A percentile compares a stretch with the other conserved stretches of the same genome.
Conservation (phyloP, 37 sponge, comb jelly and placozoan species). For the Ephydatia muelleri region DNA sequence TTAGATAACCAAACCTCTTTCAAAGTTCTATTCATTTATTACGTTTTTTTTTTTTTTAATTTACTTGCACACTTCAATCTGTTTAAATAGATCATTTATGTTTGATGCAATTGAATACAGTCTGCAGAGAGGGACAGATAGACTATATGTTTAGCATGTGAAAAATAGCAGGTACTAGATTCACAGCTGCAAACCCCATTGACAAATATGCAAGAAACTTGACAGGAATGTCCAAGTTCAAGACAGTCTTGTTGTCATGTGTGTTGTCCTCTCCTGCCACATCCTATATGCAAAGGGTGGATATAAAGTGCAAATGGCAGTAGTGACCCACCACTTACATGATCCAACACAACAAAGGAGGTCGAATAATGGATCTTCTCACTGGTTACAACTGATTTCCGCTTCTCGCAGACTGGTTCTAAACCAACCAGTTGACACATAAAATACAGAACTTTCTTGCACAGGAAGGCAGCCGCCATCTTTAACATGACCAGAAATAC, state of each 20-base stretch:
- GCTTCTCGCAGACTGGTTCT: conserved; percentile 15
- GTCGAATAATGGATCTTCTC: conserved; percentile 14
- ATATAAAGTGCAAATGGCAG: too few relatives aligned
- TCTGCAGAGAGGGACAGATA: too few relatives aligned
- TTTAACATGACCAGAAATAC: not conserved
- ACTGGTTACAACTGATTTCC: conserved; percentile 23
- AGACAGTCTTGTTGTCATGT: not conserved
- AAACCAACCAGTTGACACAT: conserved; percentile 22
- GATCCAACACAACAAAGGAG: conserved; percentile 5
- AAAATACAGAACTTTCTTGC: not conserved
- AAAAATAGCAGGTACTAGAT: conserved; percentile 23
- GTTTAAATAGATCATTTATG: too few relatives aligned
- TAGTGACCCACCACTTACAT: not conserved
- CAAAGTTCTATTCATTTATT: too few relatives aligned
- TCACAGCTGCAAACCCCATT: conserved; percentile 45
- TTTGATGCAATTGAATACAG: too few relatives aligned
- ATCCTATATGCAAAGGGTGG: too few relatives aligned
- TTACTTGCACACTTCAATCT: too few relatives aligned
- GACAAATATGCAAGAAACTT: conserved; percentile 12
- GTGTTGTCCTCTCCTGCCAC: not conserved
- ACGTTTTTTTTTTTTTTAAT: too few relatives aligned
- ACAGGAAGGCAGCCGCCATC: not conserved
- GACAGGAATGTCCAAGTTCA: conserved; percentile 39
- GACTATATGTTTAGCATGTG: conserved; percentile 13
- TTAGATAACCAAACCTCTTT: too few relatives aligned